Conservation (phyloP, 2,888 invertebrate species). For the Eupithecia subumbrata region DNA sequence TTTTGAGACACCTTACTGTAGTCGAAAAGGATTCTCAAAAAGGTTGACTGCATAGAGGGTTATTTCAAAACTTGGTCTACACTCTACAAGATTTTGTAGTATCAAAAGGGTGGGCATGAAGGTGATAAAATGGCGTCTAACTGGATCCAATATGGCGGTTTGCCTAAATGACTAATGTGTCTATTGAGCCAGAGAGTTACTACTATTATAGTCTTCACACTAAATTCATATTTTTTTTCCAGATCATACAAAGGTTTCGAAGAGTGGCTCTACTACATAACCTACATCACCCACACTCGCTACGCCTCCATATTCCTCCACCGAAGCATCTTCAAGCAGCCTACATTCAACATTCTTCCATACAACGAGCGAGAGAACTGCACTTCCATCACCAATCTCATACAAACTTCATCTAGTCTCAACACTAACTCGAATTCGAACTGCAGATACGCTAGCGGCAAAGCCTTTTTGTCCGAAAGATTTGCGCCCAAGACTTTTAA, state of each 20-base stretch:
- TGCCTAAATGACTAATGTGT: neutral
- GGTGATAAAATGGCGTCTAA: neutral
- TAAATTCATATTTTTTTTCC: constrained; percentile 24
- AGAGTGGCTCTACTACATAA: constrained; percentile 92
- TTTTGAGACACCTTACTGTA: neutral
- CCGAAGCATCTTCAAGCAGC: constrained; percentile 87
- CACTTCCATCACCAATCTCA: constrained; percentile 77
- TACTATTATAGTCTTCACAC: neutral
- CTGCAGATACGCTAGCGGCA: constrained; percentile 88
- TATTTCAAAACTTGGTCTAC: neutral
- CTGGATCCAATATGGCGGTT: neutral
- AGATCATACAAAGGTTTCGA: constrained; percentile 91
- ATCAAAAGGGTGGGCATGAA: neutral
- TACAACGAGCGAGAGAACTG: constrained; percentile 83
- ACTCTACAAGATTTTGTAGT: neutral
- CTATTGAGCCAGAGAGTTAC: neutral
- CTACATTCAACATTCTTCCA: constrained; percentile 80
- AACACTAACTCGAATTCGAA: constrained; percentile 82
- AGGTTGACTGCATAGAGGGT: neutral
- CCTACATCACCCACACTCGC: constrained; percentile 90
- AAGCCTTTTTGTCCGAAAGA: constrained; percentile 88
- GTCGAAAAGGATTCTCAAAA: neutral
- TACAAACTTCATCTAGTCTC: constrained; percentile 80
- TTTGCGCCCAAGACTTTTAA: constrained; percentile 84
- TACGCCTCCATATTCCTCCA: constrained; percentile 91